These are phyloP conservation scores for Timema podura DNA, from an alignment of 2,888 invertebrate genomes.

Conservation along the genomic window DNA sequence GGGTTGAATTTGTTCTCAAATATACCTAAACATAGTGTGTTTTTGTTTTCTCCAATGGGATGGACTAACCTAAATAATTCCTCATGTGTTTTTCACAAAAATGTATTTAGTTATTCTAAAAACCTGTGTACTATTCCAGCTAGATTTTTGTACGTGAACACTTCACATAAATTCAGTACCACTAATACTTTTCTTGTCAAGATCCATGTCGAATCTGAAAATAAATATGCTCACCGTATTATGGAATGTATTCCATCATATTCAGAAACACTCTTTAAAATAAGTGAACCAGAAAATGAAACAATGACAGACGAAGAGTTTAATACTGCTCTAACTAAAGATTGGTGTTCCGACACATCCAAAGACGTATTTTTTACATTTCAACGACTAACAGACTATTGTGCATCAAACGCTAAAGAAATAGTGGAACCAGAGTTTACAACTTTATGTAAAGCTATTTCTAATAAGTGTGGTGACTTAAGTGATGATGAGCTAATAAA, in stretches of 20 bases:
- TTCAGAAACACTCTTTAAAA: constrained; percentile 1
- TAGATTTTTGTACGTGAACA: too few species aligned
- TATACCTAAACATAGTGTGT: too few species aligned
- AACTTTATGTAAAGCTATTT: constrained; percentile 33
- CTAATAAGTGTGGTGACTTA: constrained; percentile 52
- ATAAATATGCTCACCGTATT: constrained; percentile 22
- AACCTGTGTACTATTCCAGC: too few species aligned
- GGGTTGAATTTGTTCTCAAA: too few species aligned
- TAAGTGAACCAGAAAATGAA: neutral
- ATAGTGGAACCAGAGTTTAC: constrained; percentile 19
- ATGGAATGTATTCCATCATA: constrained; percentile 22
- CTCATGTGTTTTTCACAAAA: too few species aligned
- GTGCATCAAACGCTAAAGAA: neutral
- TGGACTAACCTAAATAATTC: too few species aligned
- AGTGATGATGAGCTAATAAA: constrained; percentile 54
- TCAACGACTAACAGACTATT: constrained; percentile 18
- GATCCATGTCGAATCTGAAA: constrained; percentile 12
- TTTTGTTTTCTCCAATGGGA: too few species aligned
- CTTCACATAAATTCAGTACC: too few species aligned
- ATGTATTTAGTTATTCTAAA: too few species aligned
- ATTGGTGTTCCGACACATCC: constrained; percentile 21
- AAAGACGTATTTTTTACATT: constrained; percentile 18
- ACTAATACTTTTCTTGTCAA: too few species aligned
- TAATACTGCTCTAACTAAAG: neutral
- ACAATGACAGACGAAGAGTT: constrained; percentile 15